phyloP scores from a whole-genome alignment of 2,888 invertebrate genomes.

The Drosophila mayaguana region DNA sequence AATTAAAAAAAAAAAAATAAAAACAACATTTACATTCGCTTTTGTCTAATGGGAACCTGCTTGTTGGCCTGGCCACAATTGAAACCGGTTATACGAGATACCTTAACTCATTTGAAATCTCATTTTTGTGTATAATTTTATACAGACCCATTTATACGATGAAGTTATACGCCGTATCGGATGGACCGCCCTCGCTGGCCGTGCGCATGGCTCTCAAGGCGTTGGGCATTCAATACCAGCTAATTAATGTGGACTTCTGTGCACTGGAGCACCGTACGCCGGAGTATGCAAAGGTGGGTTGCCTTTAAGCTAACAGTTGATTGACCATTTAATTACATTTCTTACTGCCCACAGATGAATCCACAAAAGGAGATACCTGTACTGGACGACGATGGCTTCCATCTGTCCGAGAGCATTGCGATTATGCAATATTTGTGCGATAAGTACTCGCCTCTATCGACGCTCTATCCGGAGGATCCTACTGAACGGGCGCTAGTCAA shows the following conservation, averaged over 20 bases:
- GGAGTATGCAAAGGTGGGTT: constrained; percentile 88
- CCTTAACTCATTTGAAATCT: constrained; percentile 25
- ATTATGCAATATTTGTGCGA: constrained; percentile 90
- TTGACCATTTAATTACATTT: not conserved
- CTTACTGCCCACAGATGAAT: constrained; percentile 87
- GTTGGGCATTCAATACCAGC: constrained; percentile 88
- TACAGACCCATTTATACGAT: constrained; percentile 83
- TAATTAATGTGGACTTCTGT: constrained; percentile 89
- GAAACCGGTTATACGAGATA: constrained; percentile 62
- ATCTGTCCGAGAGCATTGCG: constrained; percentile 90
- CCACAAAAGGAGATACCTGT: constrained; percentile 93
- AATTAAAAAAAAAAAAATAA: constrained; percentile 6
- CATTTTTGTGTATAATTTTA: constrained; percentile 11
- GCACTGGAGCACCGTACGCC: constrained; percentile 91
- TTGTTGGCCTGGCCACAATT: constrained; percentile 22
- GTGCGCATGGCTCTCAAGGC: constrained; percentile 89
- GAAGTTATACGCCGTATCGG: constrained; percentile 90
- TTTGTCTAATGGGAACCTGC: constrained; percentile 40
- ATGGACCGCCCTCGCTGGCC: constrained; percentile 92
- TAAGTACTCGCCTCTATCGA: constrained; percentile 88
- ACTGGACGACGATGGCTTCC: constrained; percentile 92
- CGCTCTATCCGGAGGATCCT: constrained; percentile 90
- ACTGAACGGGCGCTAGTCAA: constrained; percentile 91
- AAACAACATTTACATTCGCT: constrained; percentile 57
- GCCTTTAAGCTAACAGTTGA: not conserved